phyloP scores from a whole-genome alignment of 1,140 invertebrate species.

The honey bee (Apis mellifera) region Amel_HAv3.1 CM009940.2:3183001-3183500 shows the following conservation, averaged over 20 bases:
- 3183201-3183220: no score
- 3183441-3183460: not conserved
- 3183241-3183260: no score
- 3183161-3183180: no score
- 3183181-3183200: no score
- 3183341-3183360: not conserved
- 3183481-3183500: not conserved
- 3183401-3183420: not conserved
- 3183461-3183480: not conserved
- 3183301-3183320: not conserved
- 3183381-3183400: not conserved
- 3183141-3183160: no score
- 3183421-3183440: constrained; percentile 11
- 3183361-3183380: not conserved
- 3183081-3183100: no score
- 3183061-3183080: no score
- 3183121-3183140: no score
- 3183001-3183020: no score
- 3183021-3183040: no score
- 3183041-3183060: not conserved
- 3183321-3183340: not conserved
- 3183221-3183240: no score
- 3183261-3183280: not conserved
- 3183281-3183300: not conserved
- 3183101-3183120: no score